Percentiles rank a stretch among this genome's conserved stretches.
Evolutionary conservation across 2,888 invertebrate species (phyloP).

Genomic region (Acronicta alni): DNA sequence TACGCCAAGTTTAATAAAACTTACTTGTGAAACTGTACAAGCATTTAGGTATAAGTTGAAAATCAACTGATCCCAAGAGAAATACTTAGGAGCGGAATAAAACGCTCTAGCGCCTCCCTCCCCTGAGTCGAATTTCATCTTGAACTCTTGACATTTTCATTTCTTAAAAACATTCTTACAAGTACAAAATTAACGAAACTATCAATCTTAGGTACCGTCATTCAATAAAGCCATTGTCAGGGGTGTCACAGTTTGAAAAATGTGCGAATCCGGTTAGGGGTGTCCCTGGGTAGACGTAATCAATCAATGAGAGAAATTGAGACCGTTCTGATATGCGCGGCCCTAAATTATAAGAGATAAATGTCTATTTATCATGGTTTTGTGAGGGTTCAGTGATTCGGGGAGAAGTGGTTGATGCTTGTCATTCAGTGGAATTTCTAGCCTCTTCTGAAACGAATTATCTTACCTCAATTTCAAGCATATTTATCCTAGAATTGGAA

Average conservation of each 20-base stretch:
- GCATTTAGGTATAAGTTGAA: conserved; percentile 7
- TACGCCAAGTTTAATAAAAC: not conserved
- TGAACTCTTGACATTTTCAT: conserved; percentile 3
- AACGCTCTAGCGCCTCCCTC: not conserved
- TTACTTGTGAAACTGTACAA: conserved; percentile 1
- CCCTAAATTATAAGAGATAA: conserved; percentile 49
- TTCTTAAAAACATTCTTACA: conserved; percentile 22
- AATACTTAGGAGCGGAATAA: conserved; percentile 17
- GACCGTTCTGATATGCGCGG: conserved; percentile 61
- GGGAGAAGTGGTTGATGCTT: not conserved
- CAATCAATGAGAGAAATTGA: conserved; percentile 75
- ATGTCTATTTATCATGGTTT: conserved; percentile 46
- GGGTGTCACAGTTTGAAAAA: conserved; percentile 70
- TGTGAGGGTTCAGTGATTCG: conserved; percentile 31
- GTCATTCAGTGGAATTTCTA: not conserved
- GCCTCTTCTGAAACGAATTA: not conserved
- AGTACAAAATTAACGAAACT: conserved; percentile 63
- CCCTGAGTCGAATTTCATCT: not conserved
- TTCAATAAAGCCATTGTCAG: conserved; percentile 71
- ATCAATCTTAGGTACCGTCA: conserved; percentile 62
- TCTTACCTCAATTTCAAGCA: too few relatives aligned
- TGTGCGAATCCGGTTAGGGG: conserved; percentile 64
- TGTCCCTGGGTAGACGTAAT: conserved; percentile 61
- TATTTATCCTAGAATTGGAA: too few relatives aligned
- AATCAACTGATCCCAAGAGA: conserved; percentile 2